Conservation (phyloP, 1,140 invertebrate genomes). For the Carposina sasakii region DNA sequence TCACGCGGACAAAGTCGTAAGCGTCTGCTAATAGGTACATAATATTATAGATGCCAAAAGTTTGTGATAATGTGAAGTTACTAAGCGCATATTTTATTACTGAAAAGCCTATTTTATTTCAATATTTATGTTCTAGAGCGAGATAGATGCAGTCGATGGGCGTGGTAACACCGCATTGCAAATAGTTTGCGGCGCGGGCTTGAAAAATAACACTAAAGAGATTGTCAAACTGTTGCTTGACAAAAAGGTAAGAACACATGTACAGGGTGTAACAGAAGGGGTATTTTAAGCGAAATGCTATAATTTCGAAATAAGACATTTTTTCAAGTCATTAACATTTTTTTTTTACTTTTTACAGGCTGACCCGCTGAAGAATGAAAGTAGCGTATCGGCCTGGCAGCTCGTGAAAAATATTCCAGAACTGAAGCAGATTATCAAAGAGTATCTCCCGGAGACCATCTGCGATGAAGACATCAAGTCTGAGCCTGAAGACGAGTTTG, state of each 20-base stretch:
- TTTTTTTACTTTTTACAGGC: constrained; percentile 33
- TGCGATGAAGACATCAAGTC: constrained; percentile 49
- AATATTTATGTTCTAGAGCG: constrained; percentile 29
- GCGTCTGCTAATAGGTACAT: too few species aligned
- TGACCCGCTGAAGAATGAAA: constrained; percentile 33
- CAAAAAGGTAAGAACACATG: constrained; percentile 35
- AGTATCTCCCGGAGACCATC: neutral
- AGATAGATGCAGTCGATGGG: constrained; percentile 42
- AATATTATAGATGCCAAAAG: neutral
- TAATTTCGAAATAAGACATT: too few species aligned
- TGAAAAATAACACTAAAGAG: constrained; percentile 28
- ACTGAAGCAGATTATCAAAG: constrained; percentile 28
- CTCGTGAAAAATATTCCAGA: constrained; percentile 34
- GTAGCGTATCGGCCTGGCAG: constrained; percentile 31
- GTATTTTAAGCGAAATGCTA: too few species aligned
- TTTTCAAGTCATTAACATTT: too few species aligned
- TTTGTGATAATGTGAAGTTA: neutral
- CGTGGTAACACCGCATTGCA: constrained; percentile 51
- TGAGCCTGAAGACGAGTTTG: constrained; percentile 54
- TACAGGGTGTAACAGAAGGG: neutral
- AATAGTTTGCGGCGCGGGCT: constrained; percentile 36
- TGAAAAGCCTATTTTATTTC: neutral
- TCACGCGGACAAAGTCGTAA: too few species aligned
- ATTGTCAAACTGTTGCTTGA: constrained; percentile 46
- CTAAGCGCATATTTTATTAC: neutral